Base-by-base conservation (phyloP, 2,113 vertebrate species). In the Thryonomys swinderianus region DNA sequence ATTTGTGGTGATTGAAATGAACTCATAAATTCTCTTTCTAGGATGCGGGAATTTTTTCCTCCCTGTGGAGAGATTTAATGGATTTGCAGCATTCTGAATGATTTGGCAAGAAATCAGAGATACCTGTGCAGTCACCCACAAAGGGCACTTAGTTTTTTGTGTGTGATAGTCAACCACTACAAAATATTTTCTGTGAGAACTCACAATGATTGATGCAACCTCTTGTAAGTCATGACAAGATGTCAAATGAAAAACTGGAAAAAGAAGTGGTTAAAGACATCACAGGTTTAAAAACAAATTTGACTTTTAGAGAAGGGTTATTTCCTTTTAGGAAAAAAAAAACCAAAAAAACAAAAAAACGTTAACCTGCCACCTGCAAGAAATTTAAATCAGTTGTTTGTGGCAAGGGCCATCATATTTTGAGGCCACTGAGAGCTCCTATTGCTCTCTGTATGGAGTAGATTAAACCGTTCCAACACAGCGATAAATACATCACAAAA, bases 1-100 rank as follows among this genome's bases (percentile, higher is more conserved):
- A 96, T 96, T 93, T 95, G 95, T 95, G 90, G 95, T 97, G 96
- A 97, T 88, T 97, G 95, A 97, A 96, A 96, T 96, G 96, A 95
- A 94, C 94, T 97, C 96, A 97, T 97, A 96, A 97, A 95, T 97
- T 96, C 91, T 96, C 92, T 96, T 97, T 97, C 84, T 96, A 97
- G 93, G 93, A 95, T 97, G 94, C 20, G 57, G 93, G 95, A 95
- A 80, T 42, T 97, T 76, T 97, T 97, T 91, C 89, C 59, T 97
- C 96, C 81, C 96, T 76, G 93, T 57, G 90, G 97, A 97, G 91
- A 93, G 37, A 83, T 97, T 96, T 84, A 96, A 85, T 97, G 12
- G 89, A 82, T 97, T 97, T 92, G 21, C 5, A 37, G 96, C 97
- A 97, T 96, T 95, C 79, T 94, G 91, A 97, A 82, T 83, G 88